phyloP scores from a whole-genome alignment of 64 coral and sea anemone genomes.

The Stylophora pistillata region DNA sequence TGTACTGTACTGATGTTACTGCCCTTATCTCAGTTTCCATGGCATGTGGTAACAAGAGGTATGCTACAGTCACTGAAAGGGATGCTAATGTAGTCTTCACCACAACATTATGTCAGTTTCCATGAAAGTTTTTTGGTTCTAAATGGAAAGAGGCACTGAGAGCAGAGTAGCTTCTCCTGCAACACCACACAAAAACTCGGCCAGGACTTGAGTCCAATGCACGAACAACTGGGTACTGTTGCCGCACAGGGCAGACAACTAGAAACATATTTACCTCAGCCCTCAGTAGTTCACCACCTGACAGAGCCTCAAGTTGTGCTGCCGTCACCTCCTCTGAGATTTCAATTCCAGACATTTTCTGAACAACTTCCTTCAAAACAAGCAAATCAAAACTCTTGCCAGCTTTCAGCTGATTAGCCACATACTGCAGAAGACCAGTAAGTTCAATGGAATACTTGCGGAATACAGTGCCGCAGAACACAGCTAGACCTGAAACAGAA shows the following conservation, averaged over 20 bases:
- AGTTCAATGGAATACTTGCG: constrained; percentile 95
- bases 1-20: too few relatives aligned
- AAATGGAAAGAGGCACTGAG: too few relatives aligned
- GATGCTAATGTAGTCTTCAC: too few relatives aligned
- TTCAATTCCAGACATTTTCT: constrained; percentile 99
- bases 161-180: too few relatives aligned
- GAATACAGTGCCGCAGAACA: constrained; percentile 96
- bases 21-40: too few relatives aligned
- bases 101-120: too few relatives aligned
- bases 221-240: background rate
- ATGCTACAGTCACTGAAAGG: too few relatives aligned
- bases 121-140: too few relatives aligned
- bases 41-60: too few relatives aligned
- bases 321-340: constrained; percentile 98
- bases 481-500: constrained; percentile 72
- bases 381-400: constrained; percentile 98
- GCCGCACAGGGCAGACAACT: background rate
- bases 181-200: too few relatives aligned
- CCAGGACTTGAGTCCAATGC: too few relatives aligned
- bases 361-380: constrained; percentile 93
- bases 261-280: constrained; percentile 61
- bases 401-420: constrained; percentile 93
- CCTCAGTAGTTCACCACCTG: constrained; percentile 88
- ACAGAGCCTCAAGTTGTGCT: constrained; percentile 89
- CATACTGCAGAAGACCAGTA: constrained; percentile 94